Percentiles rank a stretch among this genome's conserved stretches.
Evolutionary conservation across 2,113 vertebrate species (phyloP).

Genomic region (Rutilus rutilus): DNA sequence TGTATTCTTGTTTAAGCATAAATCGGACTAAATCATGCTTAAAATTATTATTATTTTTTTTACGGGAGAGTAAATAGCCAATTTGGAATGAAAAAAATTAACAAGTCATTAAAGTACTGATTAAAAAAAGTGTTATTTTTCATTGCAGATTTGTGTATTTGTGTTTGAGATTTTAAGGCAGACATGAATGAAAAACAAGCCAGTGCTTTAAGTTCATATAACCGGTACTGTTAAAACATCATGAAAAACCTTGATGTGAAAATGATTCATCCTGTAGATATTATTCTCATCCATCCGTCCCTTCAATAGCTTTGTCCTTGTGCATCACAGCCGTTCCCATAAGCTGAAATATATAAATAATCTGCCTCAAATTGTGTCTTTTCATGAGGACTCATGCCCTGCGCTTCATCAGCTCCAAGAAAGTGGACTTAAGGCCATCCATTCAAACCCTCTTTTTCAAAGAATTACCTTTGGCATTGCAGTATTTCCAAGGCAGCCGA

Average conservation of each 20-base stretch:
- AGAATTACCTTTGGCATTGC: conserved; percentile 47
- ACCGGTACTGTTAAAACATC: not conserved
- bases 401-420: not conserved
- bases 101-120: too few species aligned
- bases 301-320: conserved; percentile 39
- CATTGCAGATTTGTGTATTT: not conserved
- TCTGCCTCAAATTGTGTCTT: not conserved
- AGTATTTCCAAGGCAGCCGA: conserved; percentile 47
- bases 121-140: not conserved
- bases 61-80: too few species aligned
- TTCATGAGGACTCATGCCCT: not conserved
- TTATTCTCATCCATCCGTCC: not conserved
- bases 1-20: too few species aligned
- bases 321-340: conserved; percentile 2
- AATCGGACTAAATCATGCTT: too few species aligned
- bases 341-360: not conserved
- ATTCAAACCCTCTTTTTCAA: conserved; percentile 42
- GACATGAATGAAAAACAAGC: not conserved
- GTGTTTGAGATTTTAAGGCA: not conserved
- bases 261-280: conserved; percentile 5
- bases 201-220: not conserved
- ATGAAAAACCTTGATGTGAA: conserved; percentile 6
- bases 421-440: not conserved
- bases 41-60: too few species aligned
- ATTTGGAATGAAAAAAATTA: too few species aligned